Evolutionary conservation across 2,113 vertebrate genomes (phyloP), one percentile per base, ranked within the genome.

Genomic region (Oreochromis tanganicae): DNA sequence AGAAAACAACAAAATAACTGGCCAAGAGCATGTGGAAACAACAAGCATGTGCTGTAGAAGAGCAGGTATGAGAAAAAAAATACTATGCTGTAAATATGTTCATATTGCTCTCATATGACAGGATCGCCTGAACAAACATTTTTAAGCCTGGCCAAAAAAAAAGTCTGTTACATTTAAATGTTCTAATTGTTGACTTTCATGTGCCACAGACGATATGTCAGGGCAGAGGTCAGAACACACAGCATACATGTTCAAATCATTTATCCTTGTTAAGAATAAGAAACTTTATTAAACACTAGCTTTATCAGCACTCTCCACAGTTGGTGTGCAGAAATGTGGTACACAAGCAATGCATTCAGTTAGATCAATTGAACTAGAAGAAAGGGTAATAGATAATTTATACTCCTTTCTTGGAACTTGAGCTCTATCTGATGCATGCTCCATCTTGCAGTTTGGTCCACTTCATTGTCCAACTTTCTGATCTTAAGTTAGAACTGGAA

Each of bases 311-410:
- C 38, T 27, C 38, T 16, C 5, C 66, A 24, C 66, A 71, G 66
- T 61, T 61, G 1, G 59, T 61, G 59, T 43, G 1, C 21, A 46
- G 0, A 46, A 73, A 46, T 73, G 4, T 73, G 13, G 68, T 17
- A 73, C 66, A 16, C 13, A 17, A 46, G 13, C 38, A 73, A 10
- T 8, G 14, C n/a, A 43, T 71, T 43, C 46, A 43, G 21, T 24
- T 43, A 16, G 38, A 0, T 43, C 12, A 24, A 24, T 16, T 71
- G 12, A 71, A 43, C 7, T 21, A 24, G 13, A 73, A 0, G 68
- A 27, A 27, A 16, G 38, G 1, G 21, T 16, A 43, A 16, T 0
- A 1, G 3, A 71, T 16, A 3, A 73, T 46, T 46, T 17, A 46
- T 17, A 46, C 66, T 63, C 66, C 38, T 1, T 71, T 43, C 38